Conservation (phyloP, 1,140 invertebrate species). For the Formica selysi region DNA sequence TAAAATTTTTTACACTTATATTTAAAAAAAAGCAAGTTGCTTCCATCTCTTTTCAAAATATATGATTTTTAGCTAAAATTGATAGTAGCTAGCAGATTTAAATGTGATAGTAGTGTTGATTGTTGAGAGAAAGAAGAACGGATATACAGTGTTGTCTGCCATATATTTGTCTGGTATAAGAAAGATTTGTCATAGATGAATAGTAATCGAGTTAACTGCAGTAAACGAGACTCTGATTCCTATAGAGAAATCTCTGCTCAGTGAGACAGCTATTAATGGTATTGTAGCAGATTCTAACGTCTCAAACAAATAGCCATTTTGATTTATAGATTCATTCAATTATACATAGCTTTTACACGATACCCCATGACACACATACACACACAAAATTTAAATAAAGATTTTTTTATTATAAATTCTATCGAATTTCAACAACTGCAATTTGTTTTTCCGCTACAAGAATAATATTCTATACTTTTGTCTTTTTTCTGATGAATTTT, state of each 20-base stretch:
- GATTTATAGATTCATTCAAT: neutral
- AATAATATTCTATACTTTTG: neutral
- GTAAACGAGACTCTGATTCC: slow-evolving; percentile 30
- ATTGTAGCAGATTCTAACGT: neutral
- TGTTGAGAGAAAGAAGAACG: neutral
- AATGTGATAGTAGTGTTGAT: neutral
- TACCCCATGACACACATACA: neutral
- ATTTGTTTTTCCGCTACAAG: neutral
- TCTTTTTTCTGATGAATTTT: neutral
- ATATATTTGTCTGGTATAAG: neutral
- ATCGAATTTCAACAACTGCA: neutral
- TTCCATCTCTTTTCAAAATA: neutral
- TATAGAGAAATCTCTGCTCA: slow-evolving; percentile 1
- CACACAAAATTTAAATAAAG: no score
- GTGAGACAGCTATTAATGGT: neutral
- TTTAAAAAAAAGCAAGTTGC: neutral
- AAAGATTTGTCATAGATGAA: slow-evolving; percentile 24
- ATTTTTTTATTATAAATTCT: slow-evolving; percentile 8
- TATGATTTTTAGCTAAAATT: neutral
- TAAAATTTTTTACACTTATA: neutral
- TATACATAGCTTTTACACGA: neutral
- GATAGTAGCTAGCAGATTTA: neutral
- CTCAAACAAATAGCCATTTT: neutral
- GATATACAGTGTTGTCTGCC: neutral
- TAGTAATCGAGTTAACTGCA: slow-evolving; percentile 36